These are phyloP conservation scores for Meloidogyne exigua DNA, from an alignment of 1,140 invertebrate species.

Conservation along the genomic window DNA sequence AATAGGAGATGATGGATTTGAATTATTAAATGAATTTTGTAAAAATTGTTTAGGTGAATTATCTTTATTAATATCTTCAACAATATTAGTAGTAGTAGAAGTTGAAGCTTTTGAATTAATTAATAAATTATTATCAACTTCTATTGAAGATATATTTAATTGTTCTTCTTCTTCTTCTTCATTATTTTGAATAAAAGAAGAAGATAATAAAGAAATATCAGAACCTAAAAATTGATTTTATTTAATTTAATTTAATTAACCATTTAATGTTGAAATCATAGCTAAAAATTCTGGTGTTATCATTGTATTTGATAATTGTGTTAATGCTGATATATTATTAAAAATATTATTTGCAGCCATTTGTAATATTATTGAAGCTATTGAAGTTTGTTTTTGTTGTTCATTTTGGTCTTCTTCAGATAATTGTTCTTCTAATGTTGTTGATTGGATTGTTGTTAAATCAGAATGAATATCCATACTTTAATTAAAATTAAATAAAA, in stretches of 20 bases:
- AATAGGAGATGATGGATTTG: too few relatives aligned
- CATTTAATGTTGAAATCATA: neutral
- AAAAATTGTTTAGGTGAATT: too few relatives aligned
- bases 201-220: neutral
- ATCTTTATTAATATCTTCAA: too few relatives aligned
- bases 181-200: neutral
- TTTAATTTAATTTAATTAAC: neutral
- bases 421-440: neutral
- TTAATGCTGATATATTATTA: neutral
- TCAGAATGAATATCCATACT: too few relatives aligned
- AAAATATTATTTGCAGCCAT: constrained; percentile 5
- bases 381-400: neutral
- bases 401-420: neutral
- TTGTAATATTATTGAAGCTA: neutral
- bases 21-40: too few relatives aligned
- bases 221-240: neutral
- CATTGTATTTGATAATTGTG: neutral
- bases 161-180: neutral
- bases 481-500: too few relatives aligned
- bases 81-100: too few relatives aligned
- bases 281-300: neutral
- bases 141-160: too few relatives aligned
- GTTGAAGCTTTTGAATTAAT: too few relatives aligned
- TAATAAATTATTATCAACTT: too few relatives aligned
- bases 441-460: neutral